phyloP scores from a whole-genome alignment of 2,113 vertebrate genomes.

The Sylvietta virens region DNA sequence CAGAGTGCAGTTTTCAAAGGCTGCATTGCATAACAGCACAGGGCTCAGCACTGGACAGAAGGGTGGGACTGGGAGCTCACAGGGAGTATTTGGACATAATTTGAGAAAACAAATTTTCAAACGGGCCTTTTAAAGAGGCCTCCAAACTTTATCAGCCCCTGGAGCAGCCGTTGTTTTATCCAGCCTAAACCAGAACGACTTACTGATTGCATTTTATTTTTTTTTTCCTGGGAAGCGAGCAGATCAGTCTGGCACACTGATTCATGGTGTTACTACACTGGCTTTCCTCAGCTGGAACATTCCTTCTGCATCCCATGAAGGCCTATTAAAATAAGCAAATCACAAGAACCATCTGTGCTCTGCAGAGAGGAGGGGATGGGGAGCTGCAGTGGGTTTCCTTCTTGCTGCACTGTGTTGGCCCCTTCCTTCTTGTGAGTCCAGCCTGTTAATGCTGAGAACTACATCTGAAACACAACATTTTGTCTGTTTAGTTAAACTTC shows the following conservation, averaged over 20 bases:
- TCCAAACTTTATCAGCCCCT: slow-evolving; percentile 12
- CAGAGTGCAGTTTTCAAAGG: neutral
- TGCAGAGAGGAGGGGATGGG: neutral
- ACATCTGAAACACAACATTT: neutral
- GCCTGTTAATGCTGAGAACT: neutral
- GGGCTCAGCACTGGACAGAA: slow-evolving; percentile 16
- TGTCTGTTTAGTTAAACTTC: neutral
- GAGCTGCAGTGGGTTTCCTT: neutral
- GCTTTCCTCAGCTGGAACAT: slow-evolving; percentile 53
- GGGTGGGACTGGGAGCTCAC: slow-evolving; percentile 37
- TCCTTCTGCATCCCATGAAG: slow-evolving; percentile 36
- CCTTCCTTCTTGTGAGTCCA: neutral
- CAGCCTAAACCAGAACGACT: neutral
- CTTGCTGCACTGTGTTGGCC: neutral
- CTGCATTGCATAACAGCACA: neutral
- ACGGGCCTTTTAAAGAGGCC: neutral
- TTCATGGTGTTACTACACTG: slow-evolving; percentile 26
- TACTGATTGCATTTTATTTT: neutral
- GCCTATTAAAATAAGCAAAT: slow-evolving; percentile 45
- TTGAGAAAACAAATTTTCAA: slow-evolving; percentile 50
- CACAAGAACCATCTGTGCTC: slow-evolving; percentile 44
- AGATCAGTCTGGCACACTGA: slow-evolving; percentile 34
- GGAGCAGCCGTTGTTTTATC: neutral
- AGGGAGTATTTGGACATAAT: neutral
- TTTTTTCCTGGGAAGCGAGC: neutral